These are phyloP conservation scores for Oligia latruncula DNA, from an alignment of 2,888 invertebrate species.

Conservation along the genomic window DNA sequence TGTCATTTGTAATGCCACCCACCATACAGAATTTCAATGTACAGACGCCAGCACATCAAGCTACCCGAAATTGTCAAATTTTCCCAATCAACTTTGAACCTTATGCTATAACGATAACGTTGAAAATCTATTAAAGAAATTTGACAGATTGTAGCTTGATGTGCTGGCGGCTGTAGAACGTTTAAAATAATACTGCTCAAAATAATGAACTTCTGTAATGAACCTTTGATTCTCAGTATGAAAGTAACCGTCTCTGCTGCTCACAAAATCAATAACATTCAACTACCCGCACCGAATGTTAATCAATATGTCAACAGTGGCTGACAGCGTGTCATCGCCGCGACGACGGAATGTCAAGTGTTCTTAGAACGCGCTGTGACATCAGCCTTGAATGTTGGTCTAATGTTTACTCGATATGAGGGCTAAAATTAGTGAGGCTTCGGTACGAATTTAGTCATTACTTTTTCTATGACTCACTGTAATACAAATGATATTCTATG, in stretches of 20 bases:
- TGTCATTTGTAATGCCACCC: neutral
- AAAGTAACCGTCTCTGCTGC: constrained; percentile 23
- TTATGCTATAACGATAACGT: too few species aligned
- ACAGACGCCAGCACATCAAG: too few species aligned
- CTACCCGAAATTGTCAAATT: too few species aligned
- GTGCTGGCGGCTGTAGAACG: neutral
- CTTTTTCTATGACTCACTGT: neutral
- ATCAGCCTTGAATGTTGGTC: constrained; percentile 35
- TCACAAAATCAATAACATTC: constrained; percentile 51
- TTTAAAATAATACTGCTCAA: neutral
- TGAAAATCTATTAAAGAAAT: too few species aligned
- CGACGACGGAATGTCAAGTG: constrained; percentile 56
- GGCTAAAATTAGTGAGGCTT: constrained; percentile 7
- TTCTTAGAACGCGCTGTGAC: constrained; percentile 38
- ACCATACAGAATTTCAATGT: neutral
- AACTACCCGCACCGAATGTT: constrained; percentile 45
- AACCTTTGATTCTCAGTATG: constrained; percentile 11
- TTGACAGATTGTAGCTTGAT: too few species aligned
- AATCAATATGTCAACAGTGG: constrained; percentile 59
- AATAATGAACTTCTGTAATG: constrained; percentile 13
- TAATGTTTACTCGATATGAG: constrained; percentile 30
- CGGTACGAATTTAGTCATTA: neutral
- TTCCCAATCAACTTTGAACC: too few species aligned
- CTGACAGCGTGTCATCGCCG: constrained; percentile 38
- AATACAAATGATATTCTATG: neutral